Conservation (phyloP, 2,797 vertebrate genomes). For the Anguilla pacifica region DNA sequence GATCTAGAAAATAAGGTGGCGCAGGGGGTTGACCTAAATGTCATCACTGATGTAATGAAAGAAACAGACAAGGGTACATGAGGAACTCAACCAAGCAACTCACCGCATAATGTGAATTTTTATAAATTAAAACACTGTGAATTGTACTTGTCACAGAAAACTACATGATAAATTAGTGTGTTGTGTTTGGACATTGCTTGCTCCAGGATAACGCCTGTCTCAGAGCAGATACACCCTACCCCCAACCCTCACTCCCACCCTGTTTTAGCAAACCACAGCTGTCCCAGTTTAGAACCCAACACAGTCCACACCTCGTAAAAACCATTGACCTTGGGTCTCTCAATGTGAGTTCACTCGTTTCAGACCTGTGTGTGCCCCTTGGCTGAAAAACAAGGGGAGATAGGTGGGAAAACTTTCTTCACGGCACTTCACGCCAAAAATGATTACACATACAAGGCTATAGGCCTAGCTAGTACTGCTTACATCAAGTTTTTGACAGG, state of each 20-base stretch:
- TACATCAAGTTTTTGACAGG: not conserved
- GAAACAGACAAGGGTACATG: not conserved
- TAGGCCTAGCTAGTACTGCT: not conserved
- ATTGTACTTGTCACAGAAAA: not conserved
- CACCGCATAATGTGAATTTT: not conserved
- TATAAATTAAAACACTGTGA: not conserved
- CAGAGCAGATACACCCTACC: not conserved
- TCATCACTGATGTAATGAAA: not conserved
- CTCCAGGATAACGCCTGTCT: not conserved
- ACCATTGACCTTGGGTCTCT: constrained; percentile 31
- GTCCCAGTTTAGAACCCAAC: constrained; percentile 53
- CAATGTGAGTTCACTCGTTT: not conserved
- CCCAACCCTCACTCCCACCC: not conserved
- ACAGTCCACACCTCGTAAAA: constrained; percentile 60
- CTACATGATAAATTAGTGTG: not conserved
- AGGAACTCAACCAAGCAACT: not conserved
- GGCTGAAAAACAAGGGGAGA: not conserved
- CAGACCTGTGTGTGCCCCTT: not conserved
- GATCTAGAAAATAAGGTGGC: not conserved
- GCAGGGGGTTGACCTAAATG: not conserved
- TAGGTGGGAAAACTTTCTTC: not conserved
- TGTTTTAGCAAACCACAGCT: constrained; percentile 44
- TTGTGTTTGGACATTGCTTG: not conserved
- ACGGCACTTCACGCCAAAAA: not conserved
- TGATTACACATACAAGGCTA: not conserved